These are phyloP conservation scores for Furcula furcula DNA, from an alignment of 2,888 invertebrate species.

Conservation along the genomic window DNA sequence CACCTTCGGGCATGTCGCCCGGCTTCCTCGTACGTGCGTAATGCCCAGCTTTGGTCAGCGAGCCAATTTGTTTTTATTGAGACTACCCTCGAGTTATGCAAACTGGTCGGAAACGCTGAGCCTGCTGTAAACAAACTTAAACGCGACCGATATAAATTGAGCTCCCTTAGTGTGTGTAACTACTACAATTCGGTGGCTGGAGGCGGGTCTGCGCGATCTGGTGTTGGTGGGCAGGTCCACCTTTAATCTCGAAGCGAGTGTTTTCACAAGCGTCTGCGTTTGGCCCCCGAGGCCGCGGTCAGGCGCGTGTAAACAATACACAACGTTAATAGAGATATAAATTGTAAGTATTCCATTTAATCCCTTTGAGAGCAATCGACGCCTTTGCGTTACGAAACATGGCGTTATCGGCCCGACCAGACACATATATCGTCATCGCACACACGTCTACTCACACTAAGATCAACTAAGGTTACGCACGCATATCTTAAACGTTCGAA, in stretches of 20 bases:
- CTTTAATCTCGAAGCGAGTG: constrained; percentile 75
- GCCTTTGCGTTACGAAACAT: constrained; percentile 54
- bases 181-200: constrained; percentile 23
- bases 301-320: constrained; percentile 74
- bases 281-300: constrained; percentile 63
- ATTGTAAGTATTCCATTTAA: constrained; percentile 72
- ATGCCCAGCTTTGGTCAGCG: constrained; percentile 70
- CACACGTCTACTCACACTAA: constrained; percentile 33
- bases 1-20: constrained; percentile 67
- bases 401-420: constrained; percentile 57
- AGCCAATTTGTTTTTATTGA: constrained; percentile 81
- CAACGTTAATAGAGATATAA: constrained; percentile 79
- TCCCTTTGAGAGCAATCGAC: constrained; percentile 70
- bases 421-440: constrained; percentile 30
- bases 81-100: constrained; percentile 79
- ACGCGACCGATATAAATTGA: constrained; percentile 51
- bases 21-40: constrained; percentile 77
- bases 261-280: constrained; percentile 72
- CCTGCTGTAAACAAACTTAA: constrained; percentile 74
- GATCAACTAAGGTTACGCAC: neutral
- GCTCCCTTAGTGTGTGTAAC: constrained; percentile 24
- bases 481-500: constrained; percentile 46
- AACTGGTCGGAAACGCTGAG: constrained; percentile 77
- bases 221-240: constrained; percentile 55
- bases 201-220: constrained; percentile 41